These are phyloP conservation scores for Danio jaintianensis DNA, from an alignment of 2,797 vertebrate species.

Conservation along the genomic window DNA sequence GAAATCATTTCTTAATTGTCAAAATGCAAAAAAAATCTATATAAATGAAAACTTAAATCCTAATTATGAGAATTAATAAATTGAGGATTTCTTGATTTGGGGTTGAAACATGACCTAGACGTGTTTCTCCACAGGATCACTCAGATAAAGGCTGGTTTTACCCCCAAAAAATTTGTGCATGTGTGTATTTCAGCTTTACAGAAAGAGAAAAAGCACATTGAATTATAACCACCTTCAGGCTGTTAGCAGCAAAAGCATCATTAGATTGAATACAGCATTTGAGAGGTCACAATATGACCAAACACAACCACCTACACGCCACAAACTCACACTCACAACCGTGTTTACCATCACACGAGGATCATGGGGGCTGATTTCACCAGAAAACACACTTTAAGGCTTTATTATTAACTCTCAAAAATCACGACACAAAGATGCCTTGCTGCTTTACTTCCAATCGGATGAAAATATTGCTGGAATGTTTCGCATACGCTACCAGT, in stretches of 20 bases:
- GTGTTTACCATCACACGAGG: not conserved
- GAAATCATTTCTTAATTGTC: not conserved
- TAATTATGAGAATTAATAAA: too few species aligned
- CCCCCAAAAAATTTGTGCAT: not conserved
- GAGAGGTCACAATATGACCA: slow-evolving; percentile 11
- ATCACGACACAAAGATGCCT: not conserved
- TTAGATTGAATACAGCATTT: slow-evolving; percentile 34
- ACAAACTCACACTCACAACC: slow-evolving; percentile 10
- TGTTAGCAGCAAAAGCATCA: slow-evolving; percentile 13
- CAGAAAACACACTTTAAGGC: slow-evolving; percentile 53
- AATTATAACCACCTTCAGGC: not conserved
- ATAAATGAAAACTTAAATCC: not conserved
- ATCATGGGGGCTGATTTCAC: slow-evolving; percentile 61
- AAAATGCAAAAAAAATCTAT: not conserved
- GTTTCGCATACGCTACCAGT: slow-evolving; percentile 1
- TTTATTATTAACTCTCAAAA: slow-evolving; percentile 4
- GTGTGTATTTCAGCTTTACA: slow-evolving; percentile 4
- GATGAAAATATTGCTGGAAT: slow-evolving; percentile 23
- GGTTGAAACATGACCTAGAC: not conserved
- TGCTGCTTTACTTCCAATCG: not conserved
- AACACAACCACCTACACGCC: not conserved
- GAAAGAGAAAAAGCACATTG: not conserved
- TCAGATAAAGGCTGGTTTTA: not conserved
- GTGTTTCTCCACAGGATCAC: not conserved
- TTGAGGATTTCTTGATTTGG: not conserved